These are phyloP conservation scores for Sisyra terminalis DNA, from an alignment of 2,888 invertebrate genomes.

Conservation along the genomic window DNA sequence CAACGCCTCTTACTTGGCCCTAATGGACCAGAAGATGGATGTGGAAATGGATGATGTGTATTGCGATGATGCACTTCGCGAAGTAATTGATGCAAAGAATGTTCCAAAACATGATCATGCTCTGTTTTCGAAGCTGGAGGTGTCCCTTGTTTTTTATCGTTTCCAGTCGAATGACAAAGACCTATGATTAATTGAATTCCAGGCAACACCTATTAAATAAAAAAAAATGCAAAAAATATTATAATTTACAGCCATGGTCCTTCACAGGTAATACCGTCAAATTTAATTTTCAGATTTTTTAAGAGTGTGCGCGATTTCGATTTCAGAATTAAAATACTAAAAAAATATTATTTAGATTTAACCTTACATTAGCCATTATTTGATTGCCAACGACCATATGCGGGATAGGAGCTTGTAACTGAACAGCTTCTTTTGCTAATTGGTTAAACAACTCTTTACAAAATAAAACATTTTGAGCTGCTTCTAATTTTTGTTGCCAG, in stretches of 20 bases:
- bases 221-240: too few species aligned
- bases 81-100: constrained; percentile 84
- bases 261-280: too few species aligned
- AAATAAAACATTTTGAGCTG: constrained; percentile 91
- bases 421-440: constrained; percentile 87
- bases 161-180: constrained; percentile 68
- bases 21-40: constrained; percentile 84
- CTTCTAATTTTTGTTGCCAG: constrained; percentile 94
- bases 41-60: constrained; percentile 86
- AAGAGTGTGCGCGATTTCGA: too few species aligned
- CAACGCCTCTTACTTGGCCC: constrained; percentile 86
- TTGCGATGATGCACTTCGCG: constrained; percentile 85
- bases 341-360: too few species aligned
- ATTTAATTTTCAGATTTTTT: too few species aligned
- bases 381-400: constrained; percentile 96
- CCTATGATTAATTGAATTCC: constrained; percentile 87
- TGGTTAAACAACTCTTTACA: constrained; percentile 93
- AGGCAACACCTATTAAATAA: constrained; percentile 53
- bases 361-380: constrained; percentile 82
- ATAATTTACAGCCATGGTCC: too few species aligned
- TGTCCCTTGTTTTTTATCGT: constrained; percentile 32
- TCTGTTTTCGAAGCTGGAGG: constrained; percentile 43
- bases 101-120: constrained; percentile 93
- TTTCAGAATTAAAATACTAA: too few species aligned
- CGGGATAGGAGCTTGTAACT: constrained; percentile 81